phyloP scores from a whole-genome alignment of 2,113 vertebrate genomes.

The Hypocryptadius cinnamomeus region DNA sequence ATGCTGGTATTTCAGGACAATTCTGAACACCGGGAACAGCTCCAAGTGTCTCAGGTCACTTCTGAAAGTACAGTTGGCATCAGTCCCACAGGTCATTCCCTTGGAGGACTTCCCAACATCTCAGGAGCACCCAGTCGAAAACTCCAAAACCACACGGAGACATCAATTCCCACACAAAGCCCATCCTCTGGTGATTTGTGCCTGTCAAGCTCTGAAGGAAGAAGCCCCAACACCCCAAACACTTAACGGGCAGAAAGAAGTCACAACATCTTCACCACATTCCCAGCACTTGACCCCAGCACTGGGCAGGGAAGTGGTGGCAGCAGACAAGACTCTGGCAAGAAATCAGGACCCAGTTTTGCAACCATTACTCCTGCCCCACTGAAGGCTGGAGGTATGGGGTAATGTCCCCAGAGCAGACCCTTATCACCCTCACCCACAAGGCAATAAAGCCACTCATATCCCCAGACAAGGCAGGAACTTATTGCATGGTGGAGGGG shows the following conservation, averaged over 20 bases:
- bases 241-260: background rate
- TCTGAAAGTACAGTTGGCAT: constrained; percentile 46
- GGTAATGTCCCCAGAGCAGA: background rate
- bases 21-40: background rate
- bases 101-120: constrained; percentile 19
- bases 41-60: constrained; percentile 40
- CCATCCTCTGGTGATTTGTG: background rate
- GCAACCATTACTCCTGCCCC: constrained; percentile 22
- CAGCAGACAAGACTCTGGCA: background rate
- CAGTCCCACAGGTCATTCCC: constrained; percentile 36
- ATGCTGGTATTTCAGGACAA: constrained; percentile 10
- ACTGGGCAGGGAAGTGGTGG: background rate
- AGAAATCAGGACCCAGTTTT: background rate
- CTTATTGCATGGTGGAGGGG: background rate
- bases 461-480: background rate
- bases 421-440: background rate
- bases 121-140: background rate
- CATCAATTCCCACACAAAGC: background rate
- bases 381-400: background rate
- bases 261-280: background rate
- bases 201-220: background rate
- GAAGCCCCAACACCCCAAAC: background rate
- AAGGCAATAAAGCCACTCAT: background rate
- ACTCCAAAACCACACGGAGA: background rate
- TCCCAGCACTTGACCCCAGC: background rate